A percentile compares a stretch with the other conserved stretches of the same genome.
phyloP scores from a whole-genome alignment of 92 coral and sea anemone genomes.

The Zoanthus sansibaricus region DNA sequence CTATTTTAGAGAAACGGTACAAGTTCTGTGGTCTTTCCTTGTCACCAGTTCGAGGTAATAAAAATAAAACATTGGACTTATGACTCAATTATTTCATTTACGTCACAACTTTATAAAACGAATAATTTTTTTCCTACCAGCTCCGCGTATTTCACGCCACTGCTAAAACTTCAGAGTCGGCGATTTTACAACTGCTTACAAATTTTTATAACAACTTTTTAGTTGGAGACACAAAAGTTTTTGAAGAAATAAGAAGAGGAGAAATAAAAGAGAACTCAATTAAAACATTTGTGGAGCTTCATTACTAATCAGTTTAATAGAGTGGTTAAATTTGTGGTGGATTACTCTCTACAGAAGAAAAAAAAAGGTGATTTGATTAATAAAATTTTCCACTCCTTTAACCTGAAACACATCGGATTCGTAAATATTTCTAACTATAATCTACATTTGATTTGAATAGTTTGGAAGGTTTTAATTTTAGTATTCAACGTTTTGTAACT shows the following conservation, averaged over 20 bases:
- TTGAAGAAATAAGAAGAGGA: slow-evolving; percentile 3
- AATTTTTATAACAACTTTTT: too few relatives aligned
- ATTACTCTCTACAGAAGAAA: not conserved
- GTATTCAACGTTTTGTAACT: not conserved
- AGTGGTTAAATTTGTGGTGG: not conserved
- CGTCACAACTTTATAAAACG: too few relatives aligned
- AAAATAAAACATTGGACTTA: too few relatives aligned
- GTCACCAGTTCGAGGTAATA: too few relatives aligned
- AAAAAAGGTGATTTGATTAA: not conserved
- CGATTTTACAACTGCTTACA: too few relatives aligned
- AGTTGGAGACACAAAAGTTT: not conserved
- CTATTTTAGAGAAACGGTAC: too few relatives aligned
- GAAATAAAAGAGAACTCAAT: not conserved
- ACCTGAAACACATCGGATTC: not conserved
- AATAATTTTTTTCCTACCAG: too few relatives aligned
- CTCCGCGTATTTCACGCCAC: too few relatives aligned
- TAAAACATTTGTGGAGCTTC: not conserved
- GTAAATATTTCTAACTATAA: not conserved
- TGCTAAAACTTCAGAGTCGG: too few relatives aligned
- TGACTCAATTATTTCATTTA: too few relatives aligned
- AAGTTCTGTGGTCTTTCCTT: too few relatives aligned
- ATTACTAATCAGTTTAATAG: not conserved
- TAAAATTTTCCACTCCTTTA: not conserved
- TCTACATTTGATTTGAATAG: not conserved
- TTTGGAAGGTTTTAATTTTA: too few relatives aligned